These are phyloP conservation scores for Mormyrus iriodes DNA, from an alignment of 2,113 vertebrate species.

Conservation along the genomic window DNA sequence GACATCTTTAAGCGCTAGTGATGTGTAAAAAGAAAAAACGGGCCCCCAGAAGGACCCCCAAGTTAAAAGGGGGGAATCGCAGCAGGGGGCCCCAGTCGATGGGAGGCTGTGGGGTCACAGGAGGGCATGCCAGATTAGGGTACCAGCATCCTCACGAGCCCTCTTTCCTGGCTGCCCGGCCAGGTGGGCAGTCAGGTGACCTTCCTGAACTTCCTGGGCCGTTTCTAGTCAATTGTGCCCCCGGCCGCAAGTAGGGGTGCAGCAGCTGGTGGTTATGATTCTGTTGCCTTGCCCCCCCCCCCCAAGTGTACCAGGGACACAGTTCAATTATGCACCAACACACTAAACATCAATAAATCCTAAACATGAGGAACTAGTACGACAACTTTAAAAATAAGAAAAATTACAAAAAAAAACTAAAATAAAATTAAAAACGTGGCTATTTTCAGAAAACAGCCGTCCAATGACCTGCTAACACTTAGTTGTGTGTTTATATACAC, in stretches of 20 bases:
- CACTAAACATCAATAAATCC: neutral
- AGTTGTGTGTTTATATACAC: neutral
- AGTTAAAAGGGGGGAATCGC: neutral
- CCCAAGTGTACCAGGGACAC: constrained; percentile 29
- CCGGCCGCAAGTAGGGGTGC: constrained; percentile 52
- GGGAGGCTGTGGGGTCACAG: neutral
- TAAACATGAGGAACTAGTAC: neutral
- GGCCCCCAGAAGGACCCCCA: neutral
- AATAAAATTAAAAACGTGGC: neutral
- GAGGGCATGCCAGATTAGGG: neutral
- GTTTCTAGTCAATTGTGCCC: constrained; percentile 57
- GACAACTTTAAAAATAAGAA: neutral
- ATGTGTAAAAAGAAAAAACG: neutral
- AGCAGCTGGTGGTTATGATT: constrained; percentile 57
- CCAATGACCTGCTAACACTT: neutral
- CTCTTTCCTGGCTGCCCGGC: constrained; percentile 58
- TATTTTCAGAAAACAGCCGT: neutral
- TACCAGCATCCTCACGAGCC: neutral
- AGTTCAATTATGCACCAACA: neutral
- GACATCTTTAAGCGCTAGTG: neutral
- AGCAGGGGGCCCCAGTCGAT: neutral
- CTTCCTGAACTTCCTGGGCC: constrained; percentile 57
- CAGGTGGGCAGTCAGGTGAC: constrained; percentile 72
- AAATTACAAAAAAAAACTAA: neutral
- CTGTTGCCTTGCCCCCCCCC: constrained; percentile 33